A percentile compares a stretch with the other conserved stretches of the same genome.
Conservation (phyloP, 2,113 vertebrate genomes). For the Archilochus colubris region DNA sequence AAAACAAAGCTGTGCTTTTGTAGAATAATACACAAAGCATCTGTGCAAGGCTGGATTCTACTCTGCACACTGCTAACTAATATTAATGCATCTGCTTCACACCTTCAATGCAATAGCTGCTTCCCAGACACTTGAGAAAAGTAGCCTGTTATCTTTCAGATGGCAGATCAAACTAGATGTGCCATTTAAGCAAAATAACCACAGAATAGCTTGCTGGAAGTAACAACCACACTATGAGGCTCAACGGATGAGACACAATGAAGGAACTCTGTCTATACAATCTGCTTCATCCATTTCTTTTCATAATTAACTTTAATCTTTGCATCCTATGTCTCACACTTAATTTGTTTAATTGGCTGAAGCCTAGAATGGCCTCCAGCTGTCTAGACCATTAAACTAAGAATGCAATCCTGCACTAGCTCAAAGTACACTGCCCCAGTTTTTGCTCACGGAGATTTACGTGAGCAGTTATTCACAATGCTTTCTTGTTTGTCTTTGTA, state of each 20-base stretch:
- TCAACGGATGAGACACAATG: background rate
- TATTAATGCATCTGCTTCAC: background rate
- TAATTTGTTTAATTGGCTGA: conserved; percentile 59
- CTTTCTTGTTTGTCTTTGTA: conserved; percentile 16
- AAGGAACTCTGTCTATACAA: conserved; percentile 49
- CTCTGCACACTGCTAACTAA: background rate
- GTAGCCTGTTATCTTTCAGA: background rate
- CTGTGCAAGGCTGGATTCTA: background rate
- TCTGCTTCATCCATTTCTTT: conserved; percentile 40
- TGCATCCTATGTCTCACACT: conserved; percentile 44
- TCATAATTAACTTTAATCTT: conserved; percentile 55
- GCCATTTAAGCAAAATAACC: conserved; percentile 30
- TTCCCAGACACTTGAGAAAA: background rate
- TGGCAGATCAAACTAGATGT: conserved; percentile 4
- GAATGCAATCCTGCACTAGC: conserved; percentile 2
- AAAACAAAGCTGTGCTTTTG: background rate
- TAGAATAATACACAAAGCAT: background rate
- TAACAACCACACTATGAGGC: background rate
- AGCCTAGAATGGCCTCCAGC: conserved; percentile 39
- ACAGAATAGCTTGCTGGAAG: conserved; percentile 27
- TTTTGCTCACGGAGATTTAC: background rate
- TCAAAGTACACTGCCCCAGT: background rate
- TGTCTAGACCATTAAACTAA: conserved; percentile 57
- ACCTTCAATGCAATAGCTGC: background rate
- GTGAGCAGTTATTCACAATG: conserved; percentile 5